Conservation (phyloP, 2,113 vertebrate genomes). For the Mandrillus leucophaeus region DNA sequence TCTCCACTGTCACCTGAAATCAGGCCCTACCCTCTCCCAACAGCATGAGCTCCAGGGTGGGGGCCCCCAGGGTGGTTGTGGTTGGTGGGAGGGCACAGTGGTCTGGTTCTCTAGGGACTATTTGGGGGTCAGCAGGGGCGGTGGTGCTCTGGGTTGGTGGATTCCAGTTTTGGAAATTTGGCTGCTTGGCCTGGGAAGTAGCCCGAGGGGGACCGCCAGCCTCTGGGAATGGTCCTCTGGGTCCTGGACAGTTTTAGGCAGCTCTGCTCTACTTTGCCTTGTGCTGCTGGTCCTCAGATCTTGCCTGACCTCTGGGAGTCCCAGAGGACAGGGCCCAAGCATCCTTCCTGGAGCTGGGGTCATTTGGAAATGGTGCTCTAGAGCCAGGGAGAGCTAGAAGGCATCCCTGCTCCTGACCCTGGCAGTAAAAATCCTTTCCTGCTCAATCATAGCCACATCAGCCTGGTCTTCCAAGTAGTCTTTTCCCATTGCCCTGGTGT, state of each 20-base stretch:
- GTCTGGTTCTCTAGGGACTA: not conserved
- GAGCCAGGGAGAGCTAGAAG: not conserved
- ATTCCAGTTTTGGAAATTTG: not conserved
- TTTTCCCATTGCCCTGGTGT: not conserved
- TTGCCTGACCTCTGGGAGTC: not conserved
- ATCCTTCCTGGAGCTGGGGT: not conserved
- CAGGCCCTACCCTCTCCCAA: not conserved
- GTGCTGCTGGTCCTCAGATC: not conserved
- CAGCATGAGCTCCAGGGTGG: not conserved
- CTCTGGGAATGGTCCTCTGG: not conserved
- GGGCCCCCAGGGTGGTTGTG: not conserved
- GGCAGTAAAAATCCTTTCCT: not conserved
- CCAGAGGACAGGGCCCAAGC: too few species aligned
- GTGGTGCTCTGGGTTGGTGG: not conserved
- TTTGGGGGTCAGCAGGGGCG: not conserved
- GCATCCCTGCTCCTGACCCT: not conserved
- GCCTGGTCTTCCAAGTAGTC: not conserved
- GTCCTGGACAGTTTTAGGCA: not conserved
- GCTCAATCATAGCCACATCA: not conserved
- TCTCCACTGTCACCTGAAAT: conserved; percentile 36
- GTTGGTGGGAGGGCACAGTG: not conserved
- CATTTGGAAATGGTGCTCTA: not conserved
- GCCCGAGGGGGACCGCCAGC: not conserved
- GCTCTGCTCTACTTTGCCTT: not conserved
- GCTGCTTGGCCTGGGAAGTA: not conserved